Evolutionary conservation across 2,113 vertebrate species (phyloP), one percentile per base, ranked within the genome.

Genomic region (Sterrhoptilus dennistouni): DNA sequence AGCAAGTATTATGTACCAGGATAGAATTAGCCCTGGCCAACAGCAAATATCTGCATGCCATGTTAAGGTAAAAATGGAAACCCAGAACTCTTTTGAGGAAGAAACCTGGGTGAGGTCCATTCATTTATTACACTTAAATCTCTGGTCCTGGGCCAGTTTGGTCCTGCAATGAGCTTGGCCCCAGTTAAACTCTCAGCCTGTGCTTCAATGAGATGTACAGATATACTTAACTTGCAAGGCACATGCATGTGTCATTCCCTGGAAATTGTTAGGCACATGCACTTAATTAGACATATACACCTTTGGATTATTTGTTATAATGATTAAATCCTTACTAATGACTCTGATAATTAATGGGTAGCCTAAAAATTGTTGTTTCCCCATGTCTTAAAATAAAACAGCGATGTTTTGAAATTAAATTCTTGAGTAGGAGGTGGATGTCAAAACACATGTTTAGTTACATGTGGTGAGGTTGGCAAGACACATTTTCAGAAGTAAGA

Each of bases 41-140:
- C 8, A 22, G 13, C 74, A 91, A 94, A 45, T 69, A 64, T 45
- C 69, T 95, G 12, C 33, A 22, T 36, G 28, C 44, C 33, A 31
- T 17, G 29, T 31, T 80, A 69, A 54, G 52, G 35, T 63, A 61
- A 94, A 91, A 77, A 86, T 54, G 35, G 65, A 83, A 94, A 86
- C 44, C 17, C 22, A 70, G 29, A 90, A 74, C 14, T 29, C 91
- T 88, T 95, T 70, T 90, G 87, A 96, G 71, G 92, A 93, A 90
- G 66, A 83, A 91, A 54, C 4, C 36, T 75, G 76, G 35, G 77
- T 42, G 72, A 92, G 47, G 69, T 68, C 44, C 0, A 0, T 78
- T 87, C 33, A 84, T 40, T 91, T 93, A 72, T 80, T 90, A 50
- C 35, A 57, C 63, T 68, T 25, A 83, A 83, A n/a, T 24, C 9